A percentile compares a stretch with the other conserved stretches of the same genome.
phyloP scores from a whole-genome alignment of 2,888 invertebrate species.

The Meteorus cinctellus region DNA sequence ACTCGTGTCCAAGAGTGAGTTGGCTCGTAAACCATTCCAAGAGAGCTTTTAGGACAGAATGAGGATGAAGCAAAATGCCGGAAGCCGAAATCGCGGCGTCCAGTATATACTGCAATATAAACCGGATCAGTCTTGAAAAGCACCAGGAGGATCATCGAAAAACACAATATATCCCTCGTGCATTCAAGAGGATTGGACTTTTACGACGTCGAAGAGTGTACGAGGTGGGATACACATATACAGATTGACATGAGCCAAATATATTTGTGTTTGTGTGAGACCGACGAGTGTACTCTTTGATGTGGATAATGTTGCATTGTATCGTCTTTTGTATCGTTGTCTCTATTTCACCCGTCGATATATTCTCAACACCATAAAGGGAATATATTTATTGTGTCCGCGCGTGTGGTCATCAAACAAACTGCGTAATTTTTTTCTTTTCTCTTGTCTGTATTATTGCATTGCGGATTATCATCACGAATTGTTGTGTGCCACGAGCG shows the following conservation, averaged over 20 bases:
- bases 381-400: background rate
- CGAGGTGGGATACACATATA: conserved; percentile 28
- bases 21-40: conserved; percentile 37
- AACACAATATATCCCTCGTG: conserved; percentile 36
- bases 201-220: conserved; percentile 25
- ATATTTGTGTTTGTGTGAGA: background rate
- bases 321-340: conserved; percentile 6
- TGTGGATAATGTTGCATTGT: conserved; percentile 10
- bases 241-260: conserved; percentile 35
- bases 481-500: background rate
- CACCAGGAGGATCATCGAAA: conserved; percentile 38
- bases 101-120: conserved; percentile 32
- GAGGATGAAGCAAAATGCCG: conserved; percentile 27
- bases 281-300: background rate
- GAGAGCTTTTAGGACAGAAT: conserved; percentile 12
- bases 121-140: conserved; percentile 35
- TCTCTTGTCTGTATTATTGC: background rate
- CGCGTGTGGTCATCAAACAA: conserved; percentile 1
- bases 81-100: conserved; percentile 32
- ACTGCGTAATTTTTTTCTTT: conserved; percentile 13
- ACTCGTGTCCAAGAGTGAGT: conserved; percentile 30
- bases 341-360: background rate
- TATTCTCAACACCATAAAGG: background rate
- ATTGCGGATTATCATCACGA: conserved; percentile 24
- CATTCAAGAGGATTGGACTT: conserved; percentile 24